Base-by-base conservation (phyloP, 2,888 invertebrate genomes). In the Neoitamus cyanurus region DNA sequence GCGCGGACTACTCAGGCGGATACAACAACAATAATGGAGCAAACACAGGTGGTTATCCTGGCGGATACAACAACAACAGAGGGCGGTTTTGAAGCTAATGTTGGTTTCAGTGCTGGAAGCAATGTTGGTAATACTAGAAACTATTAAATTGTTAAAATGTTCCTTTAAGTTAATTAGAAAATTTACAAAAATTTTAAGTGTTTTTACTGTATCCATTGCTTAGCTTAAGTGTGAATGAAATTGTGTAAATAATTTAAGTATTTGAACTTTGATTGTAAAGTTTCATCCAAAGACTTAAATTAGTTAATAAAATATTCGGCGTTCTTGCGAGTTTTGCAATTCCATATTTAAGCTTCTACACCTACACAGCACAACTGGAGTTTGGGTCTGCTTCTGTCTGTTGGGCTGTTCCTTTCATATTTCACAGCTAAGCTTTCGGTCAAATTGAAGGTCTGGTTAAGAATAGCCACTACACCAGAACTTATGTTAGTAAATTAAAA, bases 201-300 rank as follows among this genome's bases (percentile, higher is more conserved):
- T 20, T n/a, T n/a, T 13, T 46, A 13, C 1, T 58, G 1, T 58
- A 34, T 3, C n/a, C 5, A n/a, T 42, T 58, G 15, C n/a, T n/a
- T 15, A 58, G 58, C 25, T 58, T 20, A 58, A 20, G 20, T 58
- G 58, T 58, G 58, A 58, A 58, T 58, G 37, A 13, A 42, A 42
- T 20, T 48, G 42, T 58, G 58, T 58, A 25, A 58, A 58, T 58
- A 20, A 58, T 58, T 25, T 25, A n/a, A n/a, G n/a, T n/a, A 70
- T 70, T 70, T 20, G 30, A 70, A 31, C 70, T 70, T 70, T 70
- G 70, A 70, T 31, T 70, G 30, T 30, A 70, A 31, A 70, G 30
- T 70, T 70, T 70, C 31, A 30, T 70, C 30, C 70, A 70, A 70
- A 70, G 70, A 70, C 70, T 70, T 70, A 70, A 70, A 30, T 30